phyloP scores from a whole-genome alignment of 2,797 vertebrate species.

The Cheirogaleus major region DNA sequence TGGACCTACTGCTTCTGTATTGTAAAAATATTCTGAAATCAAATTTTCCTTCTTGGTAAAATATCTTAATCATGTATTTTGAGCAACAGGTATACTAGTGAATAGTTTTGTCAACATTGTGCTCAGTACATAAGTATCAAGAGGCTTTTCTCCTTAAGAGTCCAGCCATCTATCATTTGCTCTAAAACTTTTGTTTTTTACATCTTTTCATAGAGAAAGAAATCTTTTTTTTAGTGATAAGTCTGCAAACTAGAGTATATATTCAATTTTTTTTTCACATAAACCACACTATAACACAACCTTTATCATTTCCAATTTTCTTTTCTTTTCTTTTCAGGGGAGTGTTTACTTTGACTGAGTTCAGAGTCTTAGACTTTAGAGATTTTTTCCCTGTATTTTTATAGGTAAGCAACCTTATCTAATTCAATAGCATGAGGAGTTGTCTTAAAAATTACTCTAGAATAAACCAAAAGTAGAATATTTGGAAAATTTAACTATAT shows the following conservation, averaged over 20 bases:
- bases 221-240: neutral
- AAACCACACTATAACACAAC: neutral
- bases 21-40: neutral
- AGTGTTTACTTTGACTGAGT: neutral
- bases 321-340: neutral
- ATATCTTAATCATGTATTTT: neutral
- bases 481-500: neutral
- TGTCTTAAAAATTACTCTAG: neutral
- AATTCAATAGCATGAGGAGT: neutral
- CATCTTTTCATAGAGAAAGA: neutral
- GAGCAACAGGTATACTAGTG: neutral
- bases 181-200: neutral
- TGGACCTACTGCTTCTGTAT: neutral
- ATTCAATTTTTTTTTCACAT: neutral
- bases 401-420: neutral
- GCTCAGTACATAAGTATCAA: neutral
- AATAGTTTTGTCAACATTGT: neutral
- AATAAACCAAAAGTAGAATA: neutral
- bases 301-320: neutral
- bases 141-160: neutral
- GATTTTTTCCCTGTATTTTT: neutral
- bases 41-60: neutral
- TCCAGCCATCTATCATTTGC: neutral
- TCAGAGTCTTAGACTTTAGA: neutral
- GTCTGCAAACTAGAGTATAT: neutral